A percentile compares a stretch with the other conserved stretches of the same genome.
These are phyloP conservation scores for Dipus sagitta DNA, from an alignment of 2,797 vertebrate genomes.

Conservation along the genomic window DNA sequence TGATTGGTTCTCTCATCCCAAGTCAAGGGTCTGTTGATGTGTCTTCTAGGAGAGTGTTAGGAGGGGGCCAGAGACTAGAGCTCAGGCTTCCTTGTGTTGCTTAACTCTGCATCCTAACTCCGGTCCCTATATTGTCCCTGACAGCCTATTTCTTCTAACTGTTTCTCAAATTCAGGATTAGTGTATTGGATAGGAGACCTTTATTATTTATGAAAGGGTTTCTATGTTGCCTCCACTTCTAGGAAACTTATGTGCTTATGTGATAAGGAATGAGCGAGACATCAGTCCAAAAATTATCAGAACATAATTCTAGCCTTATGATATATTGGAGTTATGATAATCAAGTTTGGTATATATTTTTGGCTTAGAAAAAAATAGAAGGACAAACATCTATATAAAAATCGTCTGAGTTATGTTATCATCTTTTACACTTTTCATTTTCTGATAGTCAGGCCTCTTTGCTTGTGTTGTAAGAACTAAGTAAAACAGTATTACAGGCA, in stretches of 20 bases:
- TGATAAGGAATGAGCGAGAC: background rate
- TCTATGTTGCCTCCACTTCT: background rate
- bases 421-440: background rate
- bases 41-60: too few relatives aligned
- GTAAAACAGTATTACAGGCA: accelerated
- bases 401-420: background rate
- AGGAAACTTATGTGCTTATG: background rate
- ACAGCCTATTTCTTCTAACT: too few relatives aligned
- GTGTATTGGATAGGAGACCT: background rate
- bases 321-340: background rate
- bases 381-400: background rate
- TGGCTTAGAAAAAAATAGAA: background rate
- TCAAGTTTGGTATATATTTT: background rate
- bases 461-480: background rate
- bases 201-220: conserved; percentile 37
- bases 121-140: too few relatives aligned
- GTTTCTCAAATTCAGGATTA: background rate
- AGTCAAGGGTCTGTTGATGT: too few relatives aligned
- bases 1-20: too few relatives aligned
- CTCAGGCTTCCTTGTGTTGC: too few relatives aligned
- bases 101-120: too few relatives aligned
- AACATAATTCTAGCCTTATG: background rate
- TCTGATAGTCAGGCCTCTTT: background rate
- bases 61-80: too few relatives aligned
- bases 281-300: background rate